phyloP scores from a whole-genome alignment of 2,113 vertebrate genomes.

The Apteryx owenii region DNA sequence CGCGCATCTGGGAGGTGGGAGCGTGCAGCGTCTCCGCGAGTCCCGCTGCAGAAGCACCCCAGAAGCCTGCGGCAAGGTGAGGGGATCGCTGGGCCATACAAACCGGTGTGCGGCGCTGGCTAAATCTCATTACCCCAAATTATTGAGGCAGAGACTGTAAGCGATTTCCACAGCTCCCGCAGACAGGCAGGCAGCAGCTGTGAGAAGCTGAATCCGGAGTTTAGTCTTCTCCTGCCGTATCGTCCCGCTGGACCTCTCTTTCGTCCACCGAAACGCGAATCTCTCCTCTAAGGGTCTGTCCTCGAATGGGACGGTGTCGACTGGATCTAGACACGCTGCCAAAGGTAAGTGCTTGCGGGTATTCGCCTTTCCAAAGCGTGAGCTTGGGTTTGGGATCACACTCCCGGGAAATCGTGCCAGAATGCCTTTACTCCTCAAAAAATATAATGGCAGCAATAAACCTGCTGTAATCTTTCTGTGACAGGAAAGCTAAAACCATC shows the following conservation, averaged over 20 bases:
- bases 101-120: background rate
- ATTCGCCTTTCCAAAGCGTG: no score
- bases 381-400: no score
- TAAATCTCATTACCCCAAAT: background rate
- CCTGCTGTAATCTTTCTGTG: background rate
- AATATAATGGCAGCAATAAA: background rate
- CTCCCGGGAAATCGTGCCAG: background rate
- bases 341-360: no score
- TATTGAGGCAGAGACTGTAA: background rate
- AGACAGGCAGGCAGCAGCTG: background rate
- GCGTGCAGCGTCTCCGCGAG: no score
- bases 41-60: no score
- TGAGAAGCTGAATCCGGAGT: background rate
- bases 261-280: background rate
- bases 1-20: no score
- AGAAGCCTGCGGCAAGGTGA: no score
- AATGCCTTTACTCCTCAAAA: background rate
- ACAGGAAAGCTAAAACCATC: background rate
- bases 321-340: background rate
- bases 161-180: background rate
- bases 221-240: background rate
- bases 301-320: background rate
- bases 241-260: no score
- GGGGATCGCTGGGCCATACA: no score
- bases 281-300: background rate